These are phyloP conservation scores for Blennius ocellaris DNA, from an alignment of 2,113 vertebrate species.

Conservation along the genomic window DNA sequence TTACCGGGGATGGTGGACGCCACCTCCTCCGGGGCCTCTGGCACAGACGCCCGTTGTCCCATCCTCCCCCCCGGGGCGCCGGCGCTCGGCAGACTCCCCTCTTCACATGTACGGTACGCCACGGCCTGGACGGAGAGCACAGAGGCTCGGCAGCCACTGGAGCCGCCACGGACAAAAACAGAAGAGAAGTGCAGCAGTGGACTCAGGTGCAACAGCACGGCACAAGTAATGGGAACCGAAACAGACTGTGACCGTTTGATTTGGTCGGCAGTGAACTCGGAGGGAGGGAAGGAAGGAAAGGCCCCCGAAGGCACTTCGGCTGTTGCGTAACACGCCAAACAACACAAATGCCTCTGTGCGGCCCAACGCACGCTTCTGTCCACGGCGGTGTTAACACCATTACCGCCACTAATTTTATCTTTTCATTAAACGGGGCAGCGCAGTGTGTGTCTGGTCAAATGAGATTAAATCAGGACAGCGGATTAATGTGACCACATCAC, in stretches of 20 bases:
- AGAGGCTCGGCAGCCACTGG: neutral
- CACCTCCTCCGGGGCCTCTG: conserved; percentile 36
- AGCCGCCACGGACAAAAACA: neutral
- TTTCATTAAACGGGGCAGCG: conserved; percentile 9
- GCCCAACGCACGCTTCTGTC: conserved; percentile 32
- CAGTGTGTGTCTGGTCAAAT: neutral
- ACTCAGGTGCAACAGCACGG: conserved; percentile 17
- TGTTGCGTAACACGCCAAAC: conserved; percentile 53
- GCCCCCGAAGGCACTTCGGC: conserved; percentile 15
- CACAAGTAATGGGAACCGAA: conserved; percentile 26
- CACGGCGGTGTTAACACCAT: conserved; percentile 44
- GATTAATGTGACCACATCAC: no score
- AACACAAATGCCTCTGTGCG: conserved; percentile 36
- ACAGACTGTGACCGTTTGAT: conserved; percentile 39
- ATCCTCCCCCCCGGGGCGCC: conserved; percentile 28
- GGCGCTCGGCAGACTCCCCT: conserved; percentile 19
- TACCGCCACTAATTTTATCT: conserved; percentile 39
- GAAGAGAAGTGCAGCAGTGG: neutral
- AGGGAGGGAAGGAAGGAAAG: conserved; percentile 23
- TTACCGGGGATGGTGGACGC: conserved; percentile 44
- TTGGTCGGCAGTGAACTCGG: conserved; percentile 44
- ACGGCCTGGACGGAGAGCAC: neutral
- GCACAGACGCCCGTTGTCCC: conserved; percentile 35
- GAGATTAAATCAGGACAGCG: no score
- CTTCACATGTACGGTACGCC: conserved; percentile 16